Evolutionary conservation across 2,888 invertebrate species (phyloP).

Genomic region (Glaucopsyche alexis): DNA sequence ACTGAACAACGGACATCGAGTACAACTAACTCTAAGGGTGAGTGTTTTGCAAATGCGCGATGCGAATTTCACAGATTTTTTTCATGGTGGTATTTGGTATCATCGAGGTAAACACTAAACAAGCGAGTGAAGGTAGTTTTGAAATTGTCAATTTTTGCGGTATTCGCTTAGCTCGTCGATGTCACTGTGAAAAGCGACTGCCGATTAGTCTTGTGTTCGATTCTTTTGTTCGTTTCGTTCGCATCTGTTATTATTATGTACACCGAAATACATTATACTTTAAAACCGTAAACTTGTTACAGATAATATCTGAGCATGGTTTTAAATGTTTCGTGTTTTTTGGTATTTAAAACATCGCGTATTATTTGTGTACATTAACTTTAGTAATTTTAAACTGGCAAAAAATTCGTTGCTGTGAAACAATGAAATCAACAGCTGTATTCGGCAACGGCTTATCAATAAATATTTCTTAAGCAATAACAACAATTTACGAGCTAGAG

Average conservation of each 20-base stretch:
- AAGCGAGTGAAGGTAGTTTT: background rate
- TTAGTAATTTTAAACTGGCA: background rate
- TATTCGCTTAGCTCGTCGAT: constrained; percentile 44
- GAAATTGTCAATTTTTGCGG: background rate
- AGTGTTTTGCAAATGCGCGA: constrained; percentile 47
- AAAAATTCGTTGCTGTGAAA: background rate
- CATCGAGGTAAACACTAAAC: too few relatives aligned
- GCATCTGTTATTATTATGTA: constrained; percentile 54
- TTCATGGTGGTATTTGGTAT: constrained; percentile 50
- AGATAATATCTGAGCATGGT: constrained; percentile 37
- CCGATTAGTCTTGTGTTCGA: constrained; percentile 69
- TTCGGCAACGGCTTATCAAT: constrained; percentile 12
- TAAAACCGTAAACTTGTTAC: constrained; percentile 38
- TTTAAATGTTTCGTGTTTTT: background rate
- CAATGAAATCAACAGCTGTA: background rate
- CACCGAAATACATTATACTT: constrained; percentile 57
- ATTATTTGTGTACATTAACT: background rate
- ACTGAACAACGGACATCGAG: constrained; percentile 67
- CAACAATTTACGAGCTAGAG: background rate
- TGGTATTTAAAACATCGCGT: background rate
- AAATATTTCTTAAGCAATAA: constrained; percentile 19
- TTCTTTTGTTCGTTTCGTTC: constrained; percentile 66
- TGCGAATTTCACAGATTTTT: constrained; percentile 53
- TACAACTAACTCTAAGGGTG: constrained; percentile 61
- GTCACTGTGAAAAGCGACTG: constrained; percentile 49